These are phyloP conservation scores for Chaenocephalus aceratus DNA, from an alignment of 2,113 vertebrate genomes.

Conservation along the genomic window DNA sequence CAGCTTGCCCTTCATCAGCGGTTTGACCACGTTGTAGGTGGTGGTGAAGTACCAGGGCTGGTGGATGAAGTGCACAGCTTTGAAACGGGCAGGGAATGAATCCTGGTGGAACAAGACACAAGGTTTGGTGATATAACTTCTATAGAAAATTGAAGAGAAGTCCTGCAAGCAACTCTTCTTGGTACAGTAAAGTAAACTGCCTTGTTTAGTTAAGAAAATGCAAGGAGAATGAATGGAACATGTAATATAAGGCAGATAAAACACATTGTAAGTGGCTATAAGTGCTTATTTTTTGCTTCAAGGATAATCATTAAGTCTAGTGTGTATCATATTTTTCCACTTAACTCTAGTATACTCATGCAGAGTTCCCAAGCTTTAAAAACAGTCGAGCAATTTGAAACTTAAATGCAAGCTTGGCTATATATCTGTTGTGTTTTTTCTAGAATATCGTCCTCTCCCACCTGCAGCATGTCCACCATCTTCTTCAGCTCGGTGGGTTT, in stretches of 20 bases:
- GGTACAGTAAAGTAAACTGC: too few relatives aligned
- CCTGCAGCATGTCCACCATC: conserved; percentile 99
- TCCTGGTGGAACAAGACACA: conserved; percentile 81
- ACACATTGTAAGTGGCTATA: too few relatives aligned
- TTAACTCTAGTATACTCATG: too few relatives aligned
- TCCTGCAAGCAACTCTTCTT: background rate
- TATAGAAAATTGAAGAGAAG: background rate
- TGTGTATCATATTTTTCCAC: too few relatives aligned
- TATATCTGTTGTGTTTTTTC: background rate
- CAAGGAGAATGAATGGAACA: too few relatives aligned
- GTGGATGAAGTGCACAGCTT: conserved; percentile 97
- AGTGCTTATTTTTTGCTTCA: too few relatives aligned
- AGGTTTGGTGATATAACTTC: background rate
- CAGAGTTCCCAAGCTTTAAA: background rate
- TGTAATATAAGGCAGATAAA: too few relatives aligned
- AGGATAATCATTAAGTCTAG: too few relatives aligned
- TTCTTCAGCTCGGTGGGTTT: conserved; percentile 93
- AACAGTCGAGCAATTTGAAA: too few relatives aligned
- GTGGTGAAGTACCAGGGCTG: conserved; percentile 99
- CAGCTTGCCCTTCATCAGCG: conserved; percentile 95
- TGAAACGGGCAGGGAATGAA: conserved; percentile 97
- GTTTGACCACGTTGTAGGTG: conserved; percentile 97
- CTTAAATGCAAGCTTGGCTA: too few relatives aligned
- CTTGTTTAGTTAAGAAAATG: too few relatives aligned
- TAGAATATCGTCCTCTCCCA: conserved; percentile 49